Conservation (phyloP, 2,888 invertebrate species). For the Cetonia aurata region DNA sequence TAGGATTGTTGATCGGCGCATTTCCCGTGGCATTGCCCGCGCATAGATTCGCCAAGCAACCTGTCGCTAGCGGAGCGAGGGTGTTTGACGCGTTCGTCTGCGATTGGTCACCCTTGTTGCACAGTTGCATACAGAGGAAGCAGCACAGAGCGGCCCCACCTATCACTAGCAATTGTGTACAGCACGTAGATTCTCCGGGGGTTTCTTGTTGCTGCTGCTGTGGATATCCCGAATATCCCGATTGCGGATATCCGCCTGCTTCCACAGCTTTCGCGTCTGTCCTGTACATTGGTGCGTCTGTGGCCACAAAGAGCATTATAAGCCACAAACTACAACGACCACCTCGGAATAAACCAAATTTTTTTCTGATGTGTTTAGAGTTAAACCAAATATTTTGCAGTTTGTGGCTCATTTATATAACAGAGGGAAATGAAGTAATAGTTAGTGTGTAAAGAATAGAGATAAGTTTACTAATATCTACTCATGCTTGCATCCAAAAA, state of each 20-base stretch:
- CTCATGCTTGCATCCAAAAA: constrained; percentile 1
- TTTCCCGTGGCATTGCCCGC: constrained; percentile 20
- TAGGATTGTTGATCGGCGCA: constrained; percentile 28
- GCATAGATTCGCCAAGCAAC: constrained; percentile 42
- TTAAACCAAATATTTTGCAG: constrained; percentile 5
- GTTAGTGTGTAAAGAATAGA: constrained; percentile 6
- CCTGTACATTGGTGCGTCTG: constrained; percentile 55
- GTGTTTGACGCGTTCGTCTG: constrained; percentile 23
- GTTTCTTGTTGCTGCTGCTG: constrained; percentile 27
- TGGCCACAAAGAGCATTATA: constrained; percentile 51
- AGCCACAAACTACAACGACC: constrained; percentile 47
- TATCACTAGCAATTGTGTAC: constrained; percentile 35
- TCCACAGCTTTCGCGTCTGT: constrained; percentile 50
- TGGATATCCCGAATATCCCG: constrained; percentile 25
- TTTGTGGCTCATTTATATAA: constrained; percentile 10
- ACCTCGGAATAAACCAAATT: constrained; percentile 14
- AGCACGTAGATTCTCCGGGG: constrained; percentile 34
- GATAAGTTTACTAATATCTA: not conserved
- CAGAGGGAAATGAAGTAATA: not conserved
- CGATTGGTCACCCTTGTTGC: constrained; percentile 35
- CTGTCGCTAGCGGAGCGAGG: constrained; percentile 36
- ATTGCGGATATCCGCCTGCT: constrained; percentile 43
- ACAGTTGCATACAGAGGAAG: constrained; percentile 42
- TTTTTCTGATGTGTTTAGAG: not conserved
- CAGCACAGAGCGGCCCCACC: constrained; percentile 43